These are phyloP conservation scores for Antheraea yamamai DNA, from an alignment of 2,888 invertebrate species.

Conservation along the genomic window DNA sequence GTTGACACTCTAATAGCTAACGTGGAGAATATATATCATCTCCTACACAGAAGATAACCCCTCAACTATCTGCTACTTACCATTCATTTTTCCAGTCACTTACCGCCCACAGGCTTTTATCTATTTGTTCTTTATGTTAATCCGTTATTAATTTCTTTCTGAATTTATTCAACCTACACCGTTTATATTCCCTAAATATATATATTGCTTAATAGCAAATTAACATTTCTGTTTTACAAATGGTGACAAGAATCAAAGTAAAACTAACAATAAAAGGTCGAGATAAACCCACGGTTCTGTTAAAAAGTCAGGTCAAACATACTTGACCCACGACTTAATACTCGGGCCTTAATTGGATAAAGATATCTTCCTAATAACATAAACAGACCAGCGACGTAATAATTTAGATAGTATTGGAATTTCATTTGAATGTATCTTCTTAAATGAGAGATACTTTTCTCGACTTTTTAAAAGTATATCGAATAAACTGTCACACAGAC, in stretches of 20 bases:
- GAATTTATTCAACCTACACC: background rate
- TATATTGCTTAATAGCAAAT: background rate
- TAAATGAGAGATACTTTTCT: background rate
- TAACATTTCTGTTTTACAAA: background rate
- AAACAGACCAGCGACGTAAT: background rate
- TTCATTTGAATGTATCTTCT: background rate
- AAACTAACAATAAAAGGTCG: background rate
- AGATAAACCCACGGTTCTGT: conserved; percentile 9
- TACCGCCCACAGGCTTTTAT: background rate
- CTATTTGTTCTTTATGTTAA: too few relatives aligned
- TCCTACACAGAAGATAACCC: background rate
- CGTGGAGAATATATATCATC: background rate
- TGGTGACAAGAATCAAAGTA: background rate
- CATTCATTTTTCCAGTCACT: background rate
- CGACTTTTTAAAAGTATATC: background rate
- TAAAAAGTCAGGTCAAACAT: conserved; percentile 8
- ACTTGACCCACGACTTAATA: background rate
- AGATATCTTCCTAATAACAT: background rate
- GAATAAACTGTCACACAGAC: background rate
- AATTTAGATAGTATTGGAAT: background rate
- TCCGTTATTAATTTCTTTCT: too few relatives aligned
- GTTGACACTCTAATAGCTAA: background rate
- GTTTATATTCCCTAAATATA: background rate
- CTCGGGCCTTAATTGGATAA: conserved; percentile 3
- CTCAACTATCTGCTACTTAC: background rate